A percentile compares a stretch with the other conserved stretches of the same genome.
Evolutionary conservation across 2,113 vertebrate genomes (phyloP).

Genomic region (Isurus oxyrinchus): DNA sequence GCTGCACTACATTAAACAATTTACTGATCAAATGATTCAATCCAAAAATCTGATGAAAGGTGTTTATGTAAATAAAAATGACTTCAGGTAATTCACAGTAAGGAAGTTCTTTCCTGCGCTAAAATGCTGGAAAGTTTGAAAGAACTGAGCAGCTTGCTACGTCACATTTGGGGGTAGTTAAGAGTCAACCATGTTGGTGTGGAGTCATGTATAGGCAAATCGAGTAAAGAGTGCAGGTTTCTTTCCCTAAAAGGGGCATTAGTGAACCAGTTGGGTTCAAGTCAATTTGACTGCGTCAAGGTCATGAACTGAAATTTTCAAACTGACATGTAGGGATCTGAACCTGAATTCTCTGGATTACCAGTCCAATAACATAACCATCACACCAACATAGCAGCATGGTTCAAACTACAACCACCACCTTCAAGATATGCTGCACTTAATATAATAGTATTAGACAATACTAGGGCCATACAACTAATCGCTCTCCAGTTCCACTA

Average conservation of each 20-base stretch:
- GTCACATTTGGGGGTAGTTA: not conserved
- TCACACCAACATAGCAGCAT: not conserved
- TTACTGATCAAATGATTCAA: not conserved
- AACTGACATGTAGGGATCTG: not conserved
- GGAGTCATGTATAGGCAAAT: not conserved
- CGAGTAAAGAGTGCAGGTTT: not conserved
- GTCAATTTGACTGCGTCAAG: not conserved
- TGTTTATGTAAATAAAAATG: not conserved
- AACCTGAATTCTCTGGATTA: not conserved
- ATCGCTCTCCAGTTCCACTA: not conserved
- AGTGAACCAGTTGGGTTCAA: too few relatives aligned
- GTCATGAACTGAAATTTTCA: not conserved
- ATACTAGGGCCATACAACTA: not conserved
- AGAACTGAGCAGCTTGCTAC: not conserved
- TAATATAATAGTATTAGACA: not conserved
- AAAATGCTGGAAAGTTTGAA: not conserved
- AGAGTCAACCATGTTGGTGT: not conserved
- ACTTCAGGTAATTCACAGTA: not conserved
- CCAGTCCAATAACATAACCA: not conserved
- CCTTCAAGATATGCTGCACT: not conserved
- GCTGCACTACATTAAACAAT: not conserved
- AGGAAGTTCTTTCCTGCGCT: not conserved
- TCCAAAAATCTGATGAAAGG: not conserved
- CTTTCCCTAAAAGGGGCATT: not conserved
- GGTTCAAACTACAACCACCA: not conserved